phyloP scores from a whole-genome alignment of 2,797 vertebrate species.

The Enteromius thamalakanensis region DNA sequence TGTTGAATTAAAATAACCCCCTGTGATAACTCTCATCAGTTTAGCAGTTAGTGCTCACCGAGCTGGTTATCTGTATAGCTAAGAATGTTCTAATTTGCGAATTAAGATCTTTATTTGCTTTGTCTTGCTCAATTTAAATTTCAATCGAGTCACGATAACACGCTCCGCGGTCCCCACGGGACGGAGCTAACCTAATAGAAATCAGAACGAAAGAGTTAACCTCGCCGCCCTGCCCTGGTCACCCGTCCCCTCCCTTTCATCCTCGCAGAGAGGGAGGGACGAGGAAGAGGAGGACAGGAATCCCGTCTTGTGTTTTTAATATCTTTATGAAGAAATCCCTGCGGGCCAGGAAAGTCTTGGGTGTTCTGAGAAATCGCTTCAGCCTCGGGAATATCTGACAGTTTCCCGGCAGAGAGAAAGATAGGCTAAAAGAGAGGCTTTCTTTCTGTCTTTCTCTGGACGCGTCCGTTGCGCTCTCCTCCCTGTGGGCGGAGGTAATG shows the following conservation, averaged over 20 bases:
- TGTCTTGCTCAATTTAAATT: constrained; percentile 50
- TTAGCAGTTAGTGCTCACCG: neutral
- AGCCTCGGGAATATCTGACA: constrained; percentile 84
- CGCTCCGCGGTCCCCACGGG: constrained; percentile 40
- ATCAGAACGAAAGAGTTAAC: constrained; percentile 62
- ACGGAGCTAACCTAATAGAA: constrained; percentile 52
- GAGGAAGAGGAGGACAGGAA: constrained; percentile 58
- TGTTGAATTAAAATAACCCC: neutral
- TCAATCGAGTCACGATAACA: constrained; percentile 50
- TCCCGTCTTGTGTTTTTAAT: constrained; percentile 75
- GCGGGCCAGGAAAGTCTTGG: constrained; percentile 77
- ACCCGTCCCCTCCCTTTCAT: constrained; percentile 47
- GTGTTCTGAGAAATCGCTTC: constrained; percentile 75
- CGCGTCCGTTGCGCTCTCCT: constrained; percentile 66
- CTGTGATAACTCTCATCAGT: neutral
- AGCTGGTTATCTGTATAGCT: constrained; percentile 16
- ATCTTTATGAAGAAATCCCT: constrained; percentile 76
- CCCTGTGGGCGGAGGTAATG: constrained; percentile 83
- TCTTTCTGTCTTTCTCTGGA: constrained; percentile 61
- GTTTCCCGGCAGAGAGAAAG: constrained; percentile 75
- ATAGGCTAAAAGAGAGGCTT: constrained; percentile 12
- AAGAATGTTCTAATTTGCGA: constrained; percentile 43
- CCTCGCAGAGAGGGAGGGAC: constrained; percentile 37
- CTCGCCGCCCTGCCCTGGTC: constrained; percentile 56
- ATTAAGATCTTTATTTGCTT: constrained; percentile 56